Base-by-base conservation (phyloP, 2,888 invertebrate species). In the Pammene fasciana region DNA sequence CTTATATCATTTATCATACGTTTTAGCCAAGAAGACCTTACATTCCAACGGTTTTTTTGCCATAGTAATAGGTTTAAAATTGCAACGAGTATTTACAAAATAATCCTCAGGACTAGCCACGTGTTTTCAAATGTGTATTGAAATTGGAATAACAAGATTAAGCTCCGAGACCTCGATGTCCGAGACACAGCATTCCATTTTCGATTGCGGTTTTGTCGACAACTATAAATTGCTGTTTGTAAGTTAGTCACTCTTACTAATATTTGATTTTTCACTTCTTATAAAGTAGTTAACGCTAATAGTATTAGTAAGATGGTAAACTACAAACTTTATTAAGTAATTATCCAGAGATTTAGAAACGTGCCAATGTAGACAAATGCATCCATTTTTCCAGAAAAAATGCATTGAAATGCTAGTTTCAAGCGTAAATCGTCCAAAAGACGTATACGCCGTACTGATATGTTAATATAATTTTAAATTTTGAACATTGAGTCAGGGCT, bases 331-430 rank as follows among this genome's bases (percentile, higher is more conserved):
- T 26, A 26, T 26, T 4, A 26, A 26, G 4, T 26, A 48, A 56
- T 36, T 38, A 46, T 43, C 13, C 65, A 65, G 26, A 56, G 65
- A 55, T 38, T 36, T 78, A 78, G 75, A 81, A 75, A 79, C 78
- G 75, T 50, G 13, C 43, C 11, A 43, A 43, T 9, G 43, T 43
- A 43, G 43, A 43, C 38, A 38, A 9, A 38, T 9, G 38, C 9
- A 3, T 9, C 9, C 38, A 4, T 13, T 43, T 41, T 57, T 13
- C 41, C 18, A 43, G 8, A 43, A 8, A 26, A 11, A 38, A 57
- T 18, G 38, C 18, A 11, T 43, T 41, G 0, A 38, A 14, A 48
- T 36, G 14, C 36, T 48, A 46, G n/a, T 48, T 14, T 14, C 11
- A 6, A 11, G 16, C 16, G 9, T 38, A 13, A 26, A 8, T 26